These are phyloP conservation scores for Salvelinus sp. DNA, from an alignment of 2,113 vertebrate species.

Conservation along the genomic window DNA sequence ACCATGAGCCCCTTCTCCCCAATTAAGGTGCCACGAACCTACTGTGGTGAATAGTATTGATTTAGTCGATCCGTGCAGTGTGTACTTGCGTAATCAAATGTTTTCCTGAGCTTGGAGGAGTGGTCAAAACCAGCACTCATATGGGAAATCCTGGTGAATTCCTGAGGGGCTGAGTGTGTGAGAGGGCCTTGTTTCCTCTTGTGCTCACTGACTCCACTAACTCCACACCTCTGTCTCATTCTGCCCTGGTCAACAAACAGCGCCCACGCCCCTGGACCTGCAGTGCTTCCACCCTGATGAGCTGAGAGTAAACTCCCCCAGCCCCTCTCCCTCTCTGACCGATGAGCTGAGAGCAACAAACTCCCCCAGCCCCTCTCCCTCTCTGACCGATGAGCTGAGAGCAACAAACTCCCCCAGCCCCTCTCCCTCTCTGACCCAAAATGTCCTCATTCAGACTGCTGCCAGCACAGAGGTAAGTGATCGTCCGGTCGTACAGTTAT, in stretches of 20 bases:
- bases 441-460: neutral
- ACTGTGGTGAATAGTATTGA: conserved; percentile 5
- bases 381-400: neutral
- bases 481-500: neutral
- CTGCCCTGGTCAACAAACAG: conserved; percentile 22
- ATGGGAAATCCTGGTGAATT: conserved; percentile 38
- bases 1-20: no score
- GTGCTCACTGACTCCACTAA: neutral
- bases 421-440: neutral
- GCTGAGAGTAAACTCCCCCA: neutral
- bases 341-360: neutral
- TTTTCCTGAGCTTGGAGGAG: neutral
- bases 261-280: conserved; percentile 18
- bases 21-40: no score
- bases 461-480: conserved; percentile 41
- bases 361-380: neutral
- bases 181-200: neutral
- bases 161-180: conserved; percentile 3
- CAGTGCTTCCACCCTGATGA: conserved; percentile 28
- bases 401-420: neutral
- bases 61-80: neutral
- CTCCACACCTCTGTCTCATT: neutral
- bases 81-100: neutral
- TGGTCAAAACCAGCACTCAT: conserved; percentile 39
- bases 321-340: neutral